Evolutionary conservation across 2,888 invertebrate species (phyloP).

Genomic region (Xestia c-nigrum): DNA sequence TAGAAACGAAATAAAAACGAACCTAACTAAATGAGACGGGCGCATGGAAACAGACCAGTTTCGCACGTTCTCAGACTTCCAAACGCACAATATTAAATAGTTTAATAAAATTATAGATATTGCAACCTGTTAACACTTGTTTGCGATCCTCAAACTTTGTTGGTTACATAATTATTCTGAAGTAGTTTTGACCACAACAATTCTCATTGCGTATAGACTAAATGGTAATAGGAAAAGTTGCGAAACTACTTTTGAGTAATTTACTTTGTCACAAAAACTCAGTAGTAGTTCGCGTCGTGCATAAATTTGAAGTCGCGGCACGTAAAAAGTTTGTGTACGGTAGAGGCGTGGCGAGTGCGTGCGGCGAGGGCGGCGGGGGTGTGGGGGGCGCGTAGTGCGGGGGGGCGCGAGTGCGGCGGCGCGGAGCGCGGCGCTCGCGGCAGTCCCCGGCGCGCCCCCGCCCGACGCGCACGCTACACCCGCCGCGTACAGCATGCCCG

Average conservation of each 20-base stretch:
- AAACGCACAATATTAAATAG: neutral
- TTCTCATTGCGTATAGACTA: neutral
- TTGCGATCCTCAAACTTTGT: constrained; percentile 14
- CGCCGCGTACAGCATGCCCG: constrained; percentile 46
- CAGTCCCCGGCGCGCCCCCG: constrained; percentile 56
- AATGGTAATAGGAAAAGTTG: constrained; percentile 16
- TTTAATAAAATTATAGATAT: constrained; percentile 13
- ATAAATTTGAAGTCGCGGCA: constrained; percentile 16
- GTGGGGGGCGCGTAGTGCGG: constrained; percentile 35
- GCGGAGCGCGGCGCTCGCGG: constrained; percentile 63
- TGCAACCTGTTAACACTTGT: constrained; percentile 17
- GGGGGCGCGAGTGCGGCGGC: constrained; percentile 35
- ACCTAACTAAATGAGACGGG: too few relatives aligned
- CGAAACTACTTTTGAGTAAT: constrained; percentile 21
- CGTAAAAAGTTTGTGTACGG: constrained; percentile 55
- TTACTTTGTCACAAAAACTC: constrained; percentile 23
- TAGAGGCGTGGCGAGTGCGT: constrained; percentile 54
- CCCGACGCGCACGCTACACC: constrained; percentile 22
- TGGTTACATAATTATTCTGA: neutral
- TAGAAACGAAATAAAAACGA: too few relatives aligned
- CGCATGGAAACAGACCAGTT: too few relatives aligned
- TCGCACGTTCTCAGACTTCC: too few relatives aligned
- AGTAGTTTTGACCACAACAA: neutral
- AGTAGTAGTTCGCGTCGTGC: constrained; percentile 14
- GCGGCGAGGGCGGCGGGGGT: constrained; percentile 8